phyloP scores from a whole-genome alignment of 2,113 vertebrate genomes.

The Microcebus murinus region DNA sequence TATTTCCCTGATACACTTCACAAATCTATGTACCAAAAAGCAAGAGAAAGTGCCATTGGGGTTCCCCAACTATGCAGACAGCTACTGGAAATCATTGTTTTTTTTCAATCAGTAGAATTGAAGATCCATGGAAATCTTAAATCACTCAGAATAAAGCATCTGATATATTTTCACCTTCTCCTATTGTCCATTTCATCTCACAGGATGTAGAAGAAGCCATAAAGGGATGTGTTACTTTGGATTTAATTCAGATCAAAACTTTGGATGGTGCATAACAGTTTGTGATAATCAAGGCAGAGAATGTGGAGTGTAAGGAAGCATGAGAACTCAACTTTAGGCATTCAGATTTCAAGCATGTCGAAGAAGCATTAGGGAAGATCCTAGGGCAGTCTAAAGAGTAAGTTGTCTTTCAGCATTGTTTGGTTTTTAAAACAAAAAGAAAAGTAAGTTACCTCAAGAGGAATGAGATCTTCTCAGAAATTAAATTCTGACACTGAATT shows the following conservation, averaged over 20 bases:
- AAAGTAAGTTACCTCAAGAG: background rate
- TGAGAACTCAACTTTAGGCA: background rate
- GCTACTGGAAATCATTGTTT: background rate
- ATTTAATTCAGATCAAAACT: slow-evolving; percentile 16
- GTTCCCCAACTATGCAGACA: background rate
- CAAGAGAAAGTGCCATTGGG: background rate
- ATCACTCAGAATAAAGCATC: background rate
- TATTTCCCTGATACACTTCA: background rate
- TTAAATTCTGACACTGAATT: slow-evolving; percentile 26
- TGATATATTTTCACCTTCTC: background rate
- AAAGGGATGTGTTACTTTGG: background rate
- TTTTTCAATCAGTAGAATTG: too few relatives aligned
- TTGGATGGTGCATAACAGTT: background rate
- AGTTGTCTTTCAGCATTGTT: background rate
- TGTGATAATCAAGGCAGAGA: background rate
- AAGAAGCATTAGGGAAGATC: background rate
- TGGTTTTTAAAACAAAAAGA: background rate
- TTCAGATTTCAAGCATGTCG: slow-evolving; percentile 27
- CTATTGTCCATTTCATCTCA: background rate
- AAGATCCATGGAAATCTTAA: background rate
- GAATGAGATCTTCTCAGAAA: slow-evolving; percentile 42
- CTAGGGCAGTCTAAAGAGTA: background rate
- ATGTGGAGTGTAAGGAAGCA: background rate
- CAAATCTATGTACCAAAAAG: background rate
- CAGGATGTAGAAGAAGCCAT: background rate